phyloP scores from a whole-genome alignment of 2,888 invertebrate genomes.

The Synanthedon myopaeformis region DNA sequence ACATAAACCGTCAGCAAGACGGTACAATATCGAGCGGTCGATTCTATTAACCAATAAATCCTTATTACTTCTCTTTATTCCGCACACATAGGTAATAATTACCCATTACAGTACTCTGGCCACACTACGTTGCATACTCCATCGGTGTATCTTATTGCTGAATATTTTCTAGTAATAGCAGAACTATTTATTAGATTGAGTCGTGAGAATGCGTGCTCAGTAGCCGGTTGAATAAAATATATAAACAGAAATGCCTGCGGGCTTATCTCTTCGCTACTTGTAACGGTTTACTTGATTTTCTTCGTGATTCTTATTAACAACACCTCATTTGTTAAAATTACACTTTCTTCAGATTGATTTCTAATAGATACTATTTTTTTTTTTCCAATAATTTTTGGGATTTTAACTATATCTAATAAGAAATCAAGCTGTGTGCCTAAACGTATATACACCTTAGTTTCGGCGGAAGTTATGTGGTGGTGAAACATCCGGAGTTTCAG shows the following conservation, averaged over 20 bases:
- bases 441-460: no score
- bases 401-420: no score
- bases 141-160: slow-evolving; percentile 59
- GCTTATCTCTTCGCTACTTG: slow-evolving; percentile 8
- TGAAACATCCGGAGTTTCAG: not conserved
- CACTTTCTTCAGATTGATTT: no score
- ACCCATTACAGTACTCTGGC: slow-evolving; percentile 39
- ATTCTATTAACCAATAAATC: not conserved
- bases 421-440: no score
- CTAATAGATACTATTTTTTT: no score
- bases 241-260: slow-evolving; percentile 40
- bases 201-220: slow-evolving; percentile 56
- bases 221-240: slow-evolving; percentile 51
- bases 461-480: slow-evolving; percentile 2
- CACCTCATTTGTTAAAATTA: no score
- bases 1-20: no score
- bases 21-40: not conserved
- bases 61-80: not conserved
- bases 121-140: slow-evolving; percentile 31
- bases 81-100: slow-evolving; percentile 31
- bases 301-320: not conserved
- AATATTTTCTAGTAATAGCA: slow-evolving; percentile 27
- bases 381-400: no score
- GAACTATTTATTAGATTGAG: slow-evolving; percentile 66
- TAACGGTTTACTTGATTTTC: slow-evolving; percentile 21